A percentile compares a stretch with the other conserved stretches of the same genome.
phyloP scores from a whole-genome alignment of 2,888 invertebrate genomes.

The Gryllus longicercus region DNA sequence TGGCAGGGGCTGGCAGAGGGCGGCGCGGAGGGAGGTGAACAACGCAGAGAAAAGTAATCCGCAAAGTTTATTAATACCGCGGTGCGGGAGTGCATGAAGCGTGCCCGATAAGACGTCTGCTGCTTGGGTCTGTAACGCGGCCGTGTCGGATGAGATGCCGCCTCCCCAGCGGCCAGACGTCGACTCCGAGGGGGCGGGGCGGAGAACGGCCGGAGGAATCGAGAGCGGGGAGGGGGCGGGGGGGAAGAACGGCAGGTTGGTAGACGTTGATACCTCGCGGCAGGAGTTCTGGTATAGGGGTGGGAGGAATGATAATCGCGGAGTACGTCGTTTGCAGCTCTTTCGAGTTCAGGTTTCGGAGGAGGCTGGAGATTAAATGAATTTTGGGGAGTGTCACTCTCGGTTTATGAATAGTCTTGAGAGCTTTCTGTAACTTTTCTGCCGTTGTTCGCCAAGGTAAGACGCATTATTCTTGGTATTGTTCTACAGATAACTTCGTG shows the following conservation, averaged over 20 bases:
- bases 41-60: neutral
- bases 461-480: too few relatives aligned
- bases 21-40: too few relatives aligned
- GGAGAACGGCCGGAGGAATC: neutral
- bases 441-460: too few relatives aligned
- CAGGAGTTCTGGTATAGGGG: too few relatives aligned
- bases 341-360: too few relatives aligned
- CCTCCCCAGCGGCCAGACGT: neutral
- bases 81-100: neutral
- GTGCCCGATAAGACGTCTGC: neutral
- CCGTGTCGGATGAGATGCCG: neutral
- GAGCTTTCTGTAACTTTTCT: too few relatives aligned
- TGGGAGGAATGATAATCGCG: too few relatives aligned
- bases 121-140: neutral
- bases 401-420: too few relatives aligned
- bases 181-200: neutral
- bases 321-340: too few relatives aligned
- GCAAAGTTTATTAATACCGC: conserved; percentile 4
- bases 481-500: too few relatives aligned
- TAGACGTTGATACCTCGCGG: neutral
- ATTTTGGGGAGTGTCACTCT: too few relatives aligned
- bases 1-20: neutral
- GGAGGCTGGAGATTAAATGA: too few relatives aligned
- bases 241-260: neutral
- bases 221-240: neutral